phyloP scores from a whole-genome alignment of 2,797 vertebrate genomes.

The Anabas testudineus region DNA sequence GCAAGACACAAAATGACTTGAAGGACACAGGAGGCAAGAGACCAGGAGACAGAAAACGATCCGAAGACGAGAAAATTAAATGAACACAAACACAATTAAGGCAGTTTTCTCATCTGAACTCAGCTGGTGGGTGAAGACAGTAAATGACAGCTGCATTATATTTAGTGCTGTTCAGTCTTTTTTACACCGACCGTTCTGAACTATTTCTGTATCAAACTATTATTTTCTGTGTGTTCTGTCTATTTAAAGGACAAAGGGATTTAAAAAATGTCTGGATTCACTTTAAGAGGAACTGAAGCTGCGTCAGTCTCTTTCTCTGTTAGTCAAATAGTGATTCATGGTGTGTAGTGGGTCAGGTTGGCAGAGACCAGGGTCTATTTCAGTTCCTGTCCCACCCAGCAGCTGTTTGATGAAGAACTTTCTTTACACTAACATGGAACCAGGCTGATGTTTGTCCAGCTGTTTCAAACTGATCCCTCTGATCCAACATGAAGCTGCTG shows the following conservation, averaged over 20 bases:
- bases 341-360: constrained; percentile 32
- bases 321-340: constrained; percentile 34
- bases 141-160: neutral
- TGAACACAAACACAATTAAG: too few relatives aligned
- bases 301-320: neutral
- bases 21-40: too few relatives aligned
- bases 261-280: constrained; percentile 20
- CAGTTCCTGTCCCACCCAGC: constrained; percentile 63
- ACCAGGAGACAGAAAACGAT: too few relatives aligned
- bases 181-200: neutral
- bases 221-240: neutral
- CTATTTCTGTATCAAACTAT: constrained; percentile 35
- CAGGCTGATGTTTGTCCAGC: too few relatives aligned
- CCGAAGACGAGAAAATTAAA: too few relatives aligned
- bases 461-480: too few relatives aligned
- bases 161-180: neutral
- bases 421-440: neutral
- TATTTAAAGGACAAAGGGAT: constrained; percentile 19
- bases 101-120: too few relatives aligned
- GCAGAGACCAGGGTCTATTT: constrained; percentile 58
- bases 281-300: constrained; percentile 2
- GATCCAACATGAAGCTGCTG: too few relatives aligned
- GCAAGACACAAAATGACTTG: too few relatives aligned
- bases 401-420: constrained; percentile 72
- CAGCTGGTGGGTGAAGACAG: too few relatives aligned